These are phyloP conservation scores for Ormyrus pomaceus DNA, from an alignment of 2,888 invertebrate genomes.

Conservation along the genomic window DNA sequence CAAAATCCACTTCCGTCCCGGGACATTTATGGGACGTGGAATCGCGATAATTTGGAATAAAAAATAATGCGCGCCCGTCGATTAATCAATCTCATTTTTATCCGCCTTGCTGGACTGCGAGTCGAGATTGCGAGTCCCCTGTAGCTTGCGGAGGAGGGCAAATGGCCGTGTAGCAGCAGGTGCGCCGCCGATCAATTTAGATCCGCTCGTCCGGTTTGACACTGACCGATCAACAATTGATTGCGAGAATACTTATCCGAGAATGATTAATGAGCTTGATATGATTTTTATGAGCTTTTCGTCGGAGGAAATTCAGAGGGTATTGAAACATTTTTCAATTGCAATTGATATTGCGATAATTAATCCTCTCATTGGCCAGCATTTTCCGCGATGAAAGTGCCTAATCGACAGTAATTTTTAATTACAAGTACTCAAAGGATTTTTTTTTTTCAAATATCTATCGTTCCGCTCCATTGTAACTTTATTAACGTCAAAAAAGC, in stretches of 20 bases:
- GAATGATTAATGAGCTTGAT: slow-evolving; percentile 44
- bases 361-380: too few species aligned
- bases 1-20: not conserved
- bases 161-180: slow-evolving; percentile 37
- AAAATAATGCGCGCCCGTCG: not conserved
- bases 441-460: too few species aligned
- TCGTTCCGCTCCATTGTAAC: too few species aligned
- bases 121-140: slow-evolving; percentile 2
- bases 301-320: too few species aligned
- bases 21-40: slow-evolving; percentile 25
- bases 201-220: slow-evolving; percentile 22
- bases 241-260: slow-evolving; percentile 32
- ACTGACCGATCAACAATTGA: slow-evolving; percentile 35
- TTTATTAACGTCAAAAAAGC: too few species aligned
- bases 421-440: too few species aligned
- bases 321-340: too few species aligned
- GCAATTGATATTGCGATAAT: too few species aligned
- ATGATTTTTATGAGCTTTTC: slow-evolving; percentile 37
- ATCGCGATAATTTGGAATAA: not conserved
- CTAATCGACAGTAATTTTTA: too few species aligned
- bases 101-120: not conserved
- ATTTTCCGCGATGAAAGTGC: too few species aligned
- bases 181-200: slow-evolving; percentile 43
- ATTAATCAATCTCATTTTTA: slow-evolving; percentile 22
- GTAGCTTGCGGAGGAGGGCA: not conserved